Conservation (phyloP, 2,113 vertebrate genomes). For the Quiscalus mexicanus region DNA sequence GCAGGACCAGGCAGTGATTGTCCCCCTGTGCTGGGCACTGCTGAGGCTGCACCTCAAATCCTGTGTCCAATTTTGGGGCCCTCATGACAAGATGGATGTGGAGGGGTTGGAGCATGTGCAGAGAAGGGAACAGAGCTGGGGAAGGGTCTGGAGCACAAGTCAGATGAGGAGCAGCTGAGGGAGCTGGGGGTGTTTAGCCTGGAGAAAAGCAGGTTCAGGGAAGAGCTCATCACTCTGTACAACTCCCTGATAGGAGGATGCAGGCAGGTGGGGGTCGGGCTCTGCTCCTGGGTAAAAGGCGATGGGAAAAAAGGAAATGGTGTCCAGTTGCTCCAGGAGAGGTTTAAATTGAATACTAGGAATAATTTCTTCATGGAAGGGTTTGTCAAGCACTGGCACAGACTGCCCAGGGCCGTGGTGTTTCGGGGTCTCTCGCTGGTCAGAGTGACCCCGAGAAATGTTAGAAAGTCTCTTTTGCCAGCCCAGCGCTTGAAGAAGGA, state of each 20-base stretch:
- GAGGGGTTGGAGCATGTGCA: neutral
- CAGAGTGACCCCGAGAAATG: too few species aligned
- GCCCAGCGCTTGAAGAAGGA: too few species aligned
- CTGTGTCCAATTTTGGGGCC: neutral
- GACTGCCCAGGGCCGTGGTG: neutral
- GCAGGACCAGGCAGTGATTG: neutral
- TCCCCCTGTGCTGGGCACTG: neutral
- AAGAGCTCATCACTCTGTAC: too few species aligned
- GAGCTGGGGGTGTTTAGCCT: neutral
- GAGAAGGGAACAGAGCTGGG: neutral
- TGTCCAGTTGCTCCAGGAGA: neutral
- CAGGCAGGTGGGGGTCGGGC: accelerated
- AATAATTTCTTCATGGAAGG: neutral
- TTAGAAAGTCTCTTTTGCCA: too few species aligned
- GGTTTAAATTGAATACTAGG: neutral
- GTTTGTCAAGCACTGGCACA: too few species aligned
- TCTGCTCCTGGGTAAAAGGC: neutral
- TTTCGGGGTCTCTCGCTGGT: too few species aligned
- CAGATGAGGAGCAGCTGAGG: neutral
- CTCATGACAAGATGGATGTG: neutral
- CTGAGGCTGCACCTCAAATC: neutral
- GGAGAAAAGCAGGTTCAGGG: neutral
- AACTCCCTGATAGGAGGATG: neutral
- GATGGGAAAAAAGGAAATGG: neutral
- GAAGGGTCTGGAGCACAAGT: neutral